These are phyloP conservation scores for Trachelus tabidus DNA, from an alignment of 2,888 invertebrate genomes.

Conservation along the genomic window DNA sequence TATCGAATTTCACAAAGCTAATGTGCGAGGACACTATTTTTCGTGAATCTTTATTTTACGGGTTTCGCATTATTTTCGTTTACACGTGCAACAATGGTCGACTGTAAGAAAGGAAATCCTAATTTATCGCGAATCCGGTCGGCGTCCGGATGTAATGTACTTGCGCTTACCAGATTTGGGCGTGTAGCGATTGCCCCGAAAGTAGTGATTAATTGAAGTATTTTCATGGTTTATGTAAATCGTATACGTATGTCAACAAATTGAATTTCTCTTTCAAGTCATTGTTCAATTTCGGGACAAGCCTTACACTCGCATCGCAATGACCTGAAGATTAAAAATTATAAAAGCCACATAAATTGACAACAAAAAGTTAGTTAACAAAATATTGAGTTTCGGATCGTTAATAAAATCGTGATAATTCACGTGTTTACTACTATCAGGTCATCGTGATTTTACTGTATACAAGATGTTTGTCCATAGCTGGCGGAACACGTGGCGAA, in stretches of 20 bases:
- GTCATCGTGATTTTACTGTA: constrained; percentile 54
- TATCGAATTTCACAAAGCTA: neutral
- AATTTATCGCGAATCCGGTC: constrained; percentile 33
- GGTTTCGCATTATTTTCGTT: neutral
- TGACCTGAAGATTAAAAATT: constrained; percentile 42
- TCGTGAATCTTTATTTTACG: neutral
- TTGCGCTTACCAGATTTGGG: neutral
- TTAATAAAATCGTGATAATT: neutral
- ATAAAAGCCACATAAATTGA: neutral
- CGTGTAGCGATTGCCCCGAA: neutral
- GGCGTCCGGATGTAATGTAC: constrained; percentile 27
- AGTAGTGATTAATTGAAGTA: neutral
- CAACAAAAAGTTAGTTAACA: constrained; percentile 11
- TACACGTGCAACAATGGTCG: neutral
- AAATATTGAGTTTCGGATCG: neutral
- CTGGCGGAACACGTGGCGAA: constrained; percentile 62
- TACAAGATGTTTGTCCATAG: constrained; percentile 58
- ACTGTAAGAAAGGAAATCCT: neutral
- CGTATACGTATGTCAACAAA: neutral
- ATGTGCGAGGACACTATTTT: neutral
- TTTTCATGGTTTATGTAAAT: neutral
- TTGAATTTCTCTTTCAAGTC: neutral
- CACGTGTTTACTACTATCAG: constrained; percentile 32
- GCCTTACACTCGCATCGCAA: constrained; percentile 27
- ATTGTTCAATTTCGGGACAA: neutral